Evolutionary conservation across 2,113 vertebrate genomes (phyloP).

Genomic region (Melanerpes aurifrons): DNA sequence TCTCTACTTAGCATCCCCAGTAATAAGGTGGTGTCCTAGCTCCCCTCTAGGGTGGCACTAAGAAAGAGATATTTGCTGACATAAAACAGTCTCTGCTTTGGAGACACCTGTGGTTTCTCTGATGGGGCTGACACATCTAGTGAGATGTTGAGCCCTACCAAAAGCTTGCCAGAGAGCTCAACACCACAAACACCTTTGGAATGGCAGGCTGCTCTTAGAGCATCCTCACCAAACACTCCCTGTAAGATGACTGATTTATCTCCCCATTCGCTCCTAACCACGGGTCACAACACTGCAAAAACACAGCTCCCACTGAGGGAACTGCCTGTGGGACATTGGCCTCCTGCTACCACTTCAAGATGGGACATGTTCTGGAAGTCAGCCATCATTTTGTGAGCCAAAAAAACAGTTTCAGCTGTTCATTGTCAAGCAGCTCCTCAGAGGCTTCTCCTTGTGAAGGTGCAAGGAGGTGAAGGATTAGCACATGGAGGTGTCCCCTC

Average conservation of each 20-base stretch:
- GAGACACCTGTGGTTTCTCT: not conserved
- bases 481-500: fast-evolving
- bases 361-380: not conserved
- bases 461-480: not conserved
- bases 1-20: not conserved
- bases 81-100: not conserved
- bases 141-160: not conserved
- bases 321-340: not conserved
- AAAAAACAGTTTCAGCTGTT: not conserved
- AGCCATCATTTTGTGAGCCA: not conserved
- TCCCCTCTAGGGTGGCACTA: not conserved
- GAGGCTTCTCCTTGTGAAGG: not conserved
- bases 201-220: not conserved
- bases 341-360: not conserved
- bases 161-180: not conserved
- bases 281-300: not conserved
- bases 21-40: not conserved
- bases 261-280: not conserved
- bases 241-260: not conserved
- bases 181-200: not conserved
- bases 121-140: not conserved
- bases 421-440: not conserved
- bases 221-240: fast-evolving
- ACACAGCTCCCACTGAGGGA: not conserved
- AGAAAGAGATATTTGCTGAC: not conserved